Percentiles rank a stretch among this genome's conserved stretches.
phyloP scores from a whole-genome alignment of 2,113 vertebrate species.

The Dissostichus mawsoni region DNA sequence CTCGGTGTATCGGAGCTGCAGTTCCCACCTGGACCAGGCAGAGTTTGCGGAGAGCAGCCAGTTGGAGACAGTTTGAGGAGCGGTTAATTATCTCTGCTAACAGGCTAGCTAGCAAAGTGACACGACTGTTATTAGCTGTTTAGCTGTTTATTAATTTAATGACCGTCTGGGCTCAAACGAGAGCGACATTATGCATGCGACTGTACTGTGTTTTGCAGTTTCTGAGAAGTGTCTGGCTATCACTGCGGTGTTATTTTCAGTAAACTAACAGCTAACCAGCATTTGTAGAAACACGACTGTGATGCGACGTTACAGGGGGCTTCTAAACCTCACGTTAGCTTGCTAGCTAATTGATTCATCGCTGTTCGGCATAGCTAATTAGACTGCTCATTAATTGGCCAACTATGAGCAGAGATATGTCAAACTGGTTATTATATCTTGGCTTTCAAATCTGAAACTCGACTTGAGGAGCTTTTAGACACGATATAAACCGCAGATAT shows the following conservation, averaged over 20 bases:
- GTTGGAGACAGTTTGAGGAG: slow-evolving; percentile 67
- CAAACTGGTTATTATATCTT: background rate
- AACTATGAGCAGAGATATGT: slow-evolving; percentile 32
- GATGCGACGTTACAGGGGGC: slow-evolving; percentile 73
- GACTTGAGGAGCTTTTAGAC: background rate
- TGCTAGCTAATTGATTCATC: slow-evolving; percentile 83
- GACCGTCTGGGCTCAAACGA: slow-evolving; percentile 21
- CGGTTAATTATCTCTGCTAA: slow-evolving; percentile 83
- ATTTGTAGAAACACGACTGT: slow-evolving; percentile 57
- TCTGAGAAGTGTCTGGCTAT: slow-evolving; percentile 22
- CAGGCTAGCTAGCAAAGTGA: slow-evolving; percentile 82
- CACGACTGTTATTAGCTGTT: slow-evolving; percentile 75
- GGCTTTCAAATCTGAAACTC: slow-evolving; percentile 29
- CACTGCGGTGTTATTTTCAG: slow-evolving; percentile 35
- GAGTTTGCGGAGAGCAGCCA: slow-evolving; percentile 62
- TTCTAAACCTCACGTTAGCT: slow-evolving; percentile 65
- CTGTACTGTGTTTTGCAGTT: slow-evolving; percentile 26
- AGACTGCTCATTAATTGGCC: slow-evolving; percentile 82
- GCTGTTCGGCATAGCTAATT: slow-evolving; percentile 81
- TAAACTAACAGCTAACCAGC: slow-evolving; percentile 51
- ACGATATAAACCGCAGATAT: slow-evolving; percentile 6
- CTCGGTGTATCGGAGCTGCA: slow-evolving; percentile 32
- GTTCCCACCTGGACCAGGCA: slow-evolving; percentile 65
- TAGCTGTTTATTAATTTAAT: slow-evolving; percentile 67
- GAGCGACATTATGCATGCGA: slow-evolving; percentile 15